These are phyloP conservation scores for Leucoptera coffeella DNA, from an alignment of 2,888 invertebrate genomes.

Conservation along the genomic window DNA sequence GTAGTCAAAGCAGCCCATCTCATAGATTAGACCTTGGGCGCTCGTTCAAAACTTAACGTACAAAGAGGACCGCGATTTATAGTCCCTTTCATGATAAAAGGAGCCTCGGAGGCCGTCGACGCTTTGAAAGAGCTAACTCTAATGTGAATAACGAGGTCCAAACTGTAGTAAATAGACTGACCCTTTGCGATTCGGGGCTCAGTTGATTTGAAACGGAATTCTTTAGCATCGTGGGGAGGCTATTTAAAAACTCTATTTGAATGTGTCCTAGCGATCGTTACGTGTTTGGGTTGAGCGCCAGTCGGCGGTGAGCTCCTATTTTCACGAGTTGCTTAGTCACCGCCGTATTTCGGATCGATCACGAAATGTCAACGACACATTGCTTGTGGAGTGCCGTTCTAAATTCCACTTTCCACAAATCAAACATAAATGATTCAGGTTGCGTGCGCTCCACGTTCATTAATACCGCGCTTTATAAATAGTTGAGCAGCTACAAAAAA, in stretches of 20 bases:
- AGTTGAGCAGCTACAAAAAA: conserved; percentile 10
- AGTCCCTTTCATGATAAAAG: no score
- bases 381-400: conserved; percentile 23
- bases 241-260: neutral
- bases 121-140: conserved; percentile 34
- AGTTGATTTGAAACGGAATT: conserved; percentile 19
- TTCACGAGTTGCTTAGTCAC: conserved; percentile 1
- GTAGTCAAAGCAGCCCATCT: no score
- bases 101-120: conserved; percentile 10
- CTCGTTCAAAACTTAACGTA: no score
- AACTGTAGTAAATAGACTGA: conserved; percentile 34
- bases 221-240: conserved; percentile 7
- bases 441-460: conserved; percentile 22
- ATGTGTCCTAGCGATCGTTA: neutral
- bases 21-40: no score
- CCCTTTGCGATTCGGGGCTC: conserved; percentile 24
- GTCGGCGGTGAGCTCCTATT: no score
- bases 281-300: neutral
- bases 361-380: conserved; percentile 43
- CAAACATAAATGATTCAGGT: conserved; percentile 34
- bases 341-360: conserved; percentile 13
- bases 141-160: conserved; percentile 37
- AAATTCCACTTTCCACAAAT: conserved; percentile 24
- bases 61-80: no score
- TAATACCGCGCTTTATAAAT: conserved; percentile 16